These are phyloP conservation scores for Centropyge bicolor DNA, from an alignment of 2,797 vertebrate species.

Conservation along the genomic window DNA sequence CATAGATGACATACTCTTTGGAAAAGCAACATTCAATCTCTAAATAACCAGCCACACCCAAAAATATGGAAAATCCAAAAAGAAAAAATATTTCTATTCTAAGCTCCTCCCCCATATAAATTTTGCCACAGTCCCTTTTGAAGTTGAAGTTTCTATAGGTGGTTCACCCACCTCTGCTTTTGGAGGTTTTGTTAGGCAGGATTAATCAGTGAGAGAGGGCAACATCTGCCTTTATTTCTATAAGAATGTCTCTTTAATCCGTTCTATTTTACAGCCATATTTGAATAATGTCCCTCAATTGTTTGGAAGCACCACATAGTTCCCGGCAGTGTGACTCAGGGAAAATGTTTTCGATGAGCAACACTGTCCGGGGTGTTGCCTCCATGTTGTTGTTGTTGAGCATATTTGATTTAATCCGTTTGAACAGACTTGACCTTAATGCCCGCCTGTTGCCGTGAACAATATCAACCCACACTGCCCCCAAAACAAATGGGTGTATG, in stretches of 20 bases:
- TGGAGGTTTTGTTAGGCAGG: neutral
- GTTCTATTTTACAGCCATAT: too few species aligned
- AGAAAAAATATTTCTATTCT: neutral
- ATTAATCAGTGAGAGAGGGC: too few species aligned
- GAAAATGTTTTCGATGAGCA: slow-evolving; percentile 29
- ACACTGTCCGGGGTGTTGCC: slow-evolving; percentile 46
- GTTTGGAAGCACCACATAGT: neutral
- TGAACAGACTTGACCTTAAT: slow-evolving; percentile 12
- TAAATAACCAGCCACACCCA: neutral
- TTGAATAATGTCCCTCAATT: neutral
- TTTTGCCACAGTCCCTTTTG: neutral
- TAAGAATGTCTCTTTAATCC: neutral
- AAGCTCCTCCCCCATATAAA: too few species aligned
- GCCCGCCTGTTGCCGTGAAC: neutral
- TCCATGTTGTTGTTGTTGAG: slow-evolving; percentile 40
- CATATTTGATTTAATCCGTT: slow-evolving; percentile 11
- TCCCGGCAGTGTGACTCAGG: slow-evolving; percentile 55
- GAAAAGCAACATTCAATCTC: neutral
- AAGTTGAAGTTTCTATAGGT: neutral
- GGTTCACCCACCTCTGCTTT: neutral
- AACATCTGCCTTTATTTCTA: neutral
- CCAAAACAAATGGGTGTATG: neutral
- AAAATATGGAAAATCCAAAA: too few species aligned
- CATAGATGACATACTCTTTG: neutral
- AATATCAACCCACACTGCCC: neutral